Evolutionary conservation across 2,888 invertebrate genomes (phyloP), one percentile per base, ranked within the genome.

Genomic region (Amblyjoppa fuscipennis): DNA sequence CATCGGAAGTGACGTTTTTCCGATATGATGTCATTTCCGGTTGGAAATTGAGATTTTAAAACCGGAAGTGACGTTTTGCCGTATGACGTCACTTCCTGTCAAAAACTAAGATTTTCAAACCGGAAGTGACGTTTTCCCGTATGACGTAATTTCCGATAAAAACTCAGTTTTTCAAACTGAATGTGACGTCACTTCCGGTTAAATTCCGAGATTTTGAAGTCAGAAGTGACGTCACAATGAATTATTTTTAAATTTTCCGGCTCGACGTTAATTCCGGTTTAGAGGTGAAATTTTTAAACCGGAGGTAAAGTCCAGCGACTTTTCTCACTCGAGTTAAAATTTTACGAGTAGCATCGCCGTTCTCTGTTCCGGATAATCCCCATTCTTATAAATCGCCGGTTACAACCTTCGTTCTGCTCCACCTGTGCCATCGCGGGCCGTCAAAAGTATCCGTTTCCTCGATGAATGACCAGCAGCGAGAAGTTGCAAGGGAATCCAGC

Each of bases 361-460:
- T 84, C 64, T 84, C 20, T 66, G 51, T 75, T 34, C 59, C 49
- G 28, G 25, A 76, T 81, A 61, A 59, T 81, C 66, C 49, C 31
- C 71, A 81, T 80, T 77, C 71, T 77, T 81, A 73, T 73, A 73
- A 45, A 77, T 34, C 31, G 80, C 4, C 34, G 66, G 38, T 25
- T 31, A 51, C 49, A 68, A 68, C 13, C 7, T 68, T 25, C 49
- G 61, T 66, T 76, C 64, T 81, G 53, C 66, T 34, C 38, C 89
- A 90, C 90, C 90, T 90, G 90, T 89, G 34, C 83, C 75, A 9
- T 34, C 7, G 38, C 81, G 64, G 68, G 28, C 76, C 31, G 28
- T 73, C 20, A 51, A 51, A 34, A 73, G 87, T 90, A 87, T 90
- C 87, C 88, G 86, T 88, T 89, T 89, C 84, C 16, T 45, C 70